Conservation (phyloP, 1,140 invertebrate species). For the Forficula auricularia region DNA sequence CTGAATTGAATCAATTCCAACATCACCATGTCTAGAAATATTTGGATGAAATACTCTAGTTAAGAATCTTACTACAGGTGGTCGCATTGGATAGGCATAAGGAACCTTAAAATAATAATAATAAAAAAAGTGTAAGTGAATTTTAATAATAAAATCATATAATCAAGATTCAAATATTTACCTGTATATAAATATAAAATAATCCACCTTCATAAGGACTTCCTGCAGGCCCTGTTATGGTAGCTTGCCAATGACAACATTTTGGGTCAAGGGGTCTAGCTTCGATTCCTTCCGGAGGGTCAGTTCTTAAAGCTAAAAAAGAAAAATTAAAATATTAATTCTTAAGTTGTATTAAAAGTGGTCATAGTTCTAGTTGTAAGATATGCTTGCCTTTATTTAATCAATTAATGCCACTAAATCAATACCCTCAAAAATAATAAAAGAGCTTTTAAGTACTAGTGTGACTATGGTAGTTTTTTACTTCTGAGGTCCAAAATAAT, state of each 20-base stretch:
- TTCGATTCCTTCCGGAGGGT: conserved; percentile 79
- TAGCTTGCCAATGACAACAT: conserved; percentile 81
- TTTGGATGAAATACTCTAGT: conserved; percentile 90
- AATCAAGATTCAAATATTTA: conserved; percentile 48
- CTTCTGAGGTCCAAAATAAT: neutral
- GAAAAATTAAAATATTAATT: conserved; percentile 4
- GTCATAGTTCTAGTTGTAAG: neutral
- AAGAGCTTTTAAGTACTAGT: neutral
- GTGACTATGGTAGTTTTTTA: neutral
- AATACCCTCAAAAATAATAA: neutral
- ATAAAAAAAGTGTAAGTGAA: too few relatives aligned
- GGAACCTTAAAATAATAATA: conserved; percentile 7
- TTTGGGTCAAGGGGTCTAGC: conserved; percentile 65
- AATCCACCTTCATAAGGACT: conserved; percentile 87
- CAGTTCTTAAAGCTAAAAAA: conserved; percentile 41
- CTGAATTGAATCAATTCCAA: conserved; percentile 86
- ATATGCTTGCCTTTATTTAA: neutral
- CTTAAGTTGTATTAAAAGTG: too few relatives aligned
- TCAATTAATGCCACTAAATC: too few relatives aligned
- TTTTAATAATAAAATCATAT: conserved; percentile 6
- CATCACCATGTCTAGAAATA: conserved; percentile 86
- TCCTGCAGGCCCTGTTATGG: conserved; percentile 69
- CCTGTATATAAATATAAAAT: conserved; percentile 83
- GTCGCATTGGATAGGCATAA: conserved; percentile 74
- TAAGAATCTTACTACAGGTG: conserved; percentile 72